phyloP scores from a whole-genome alignment of 2,797 vertebrate genomes.

The Tauraco hartlaubi region DNA sequence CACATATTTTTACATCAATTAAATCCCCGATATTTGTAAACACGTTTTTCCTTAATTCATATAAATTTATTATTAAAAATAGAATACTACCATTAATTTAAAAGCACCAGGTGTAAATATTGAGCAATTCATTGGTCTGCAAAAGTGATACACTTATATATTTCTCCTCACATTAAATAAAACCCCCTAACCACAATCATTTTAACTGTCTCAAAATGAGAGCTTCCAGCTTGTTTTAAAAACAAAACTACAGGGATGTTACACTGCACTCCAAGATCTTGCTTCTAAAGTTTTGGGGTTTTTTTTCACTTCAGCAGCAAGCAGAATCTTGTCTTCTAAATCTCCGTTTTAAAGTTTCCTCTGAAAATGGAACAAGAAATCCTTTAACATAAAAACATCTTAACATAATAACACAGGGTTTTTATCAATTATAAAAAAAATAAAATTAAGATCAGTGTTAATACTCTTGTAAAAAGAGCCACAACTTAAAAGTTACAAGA shows the following conservation, averaged over 20 bases:
- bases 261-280: not conserved
- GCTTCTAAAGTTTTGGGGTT: not conserved
- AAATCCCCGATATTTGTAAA: not conserved
- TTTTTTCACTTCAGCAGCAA: not conserved
- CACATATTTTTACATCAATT: not conserved
- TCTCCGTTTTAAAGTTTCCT: not conserved
- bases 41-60: not conserved
- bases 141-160: not conserved
- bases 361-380: constrained; percentile 8
- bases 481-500: not conserved
- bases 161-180: not conserved
- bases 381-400: not conserved
- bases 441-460: not conserved
- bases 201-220: not conserved
- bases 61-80: not conserved
- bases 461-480: not conserved
- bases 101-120: not conserved
- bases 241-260: not conserved
- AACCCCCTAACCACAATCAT: not conserved
- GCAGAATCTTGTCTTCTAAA: not conserved
- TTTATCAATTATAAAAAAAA: not conserved
- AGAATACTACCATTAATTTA: not conserved
- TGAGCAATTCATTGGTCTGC: not conserved
- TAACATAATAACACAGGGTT: not conserved
- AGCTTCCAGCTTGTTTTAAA: not conserved